Conservation (phyloP, 2,797 vertebrate genomes). For the Brachyrhaphis roseni region DNA sequence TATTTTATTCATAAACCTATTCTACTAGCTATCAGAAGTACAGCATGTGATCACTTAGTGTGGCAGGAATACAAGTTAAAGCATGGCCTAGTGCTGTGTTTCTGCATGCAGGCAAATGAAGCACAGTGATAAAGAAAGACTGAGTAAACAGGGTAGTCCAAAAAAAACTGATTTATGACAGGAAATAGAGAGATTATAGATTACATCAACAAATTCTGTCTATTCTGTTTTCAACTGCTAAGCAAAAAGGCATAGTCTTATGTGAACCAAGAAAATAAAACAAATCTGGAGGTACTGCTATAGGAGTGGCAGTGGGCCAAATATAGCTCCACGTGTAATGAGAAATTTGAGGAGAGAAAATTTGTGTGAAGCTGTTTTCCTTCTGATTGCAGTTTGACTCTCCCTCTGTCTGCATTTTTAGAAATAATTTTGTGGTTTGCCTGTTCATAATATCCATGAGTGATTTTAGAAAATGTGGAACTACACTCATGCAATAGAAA, state of each 20-base stretch:
- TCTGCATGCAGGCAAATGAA: background rate
- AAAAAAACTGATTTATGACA: background rate
- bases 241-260: background rate
- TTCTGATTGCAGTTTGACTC: background rate
- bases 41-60: background rate
- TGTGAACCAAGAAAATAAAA: background rate
- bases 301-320: background rate
- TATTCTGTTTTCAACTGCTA: background rate
- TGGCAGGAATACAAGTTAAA: too few species aligned
- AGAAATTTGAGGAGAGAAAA: background rate
- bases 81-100: background rate
- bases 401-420: constrained; percentile 1
- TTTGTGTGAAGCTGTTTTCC: background rate
- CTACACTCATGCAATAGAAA: background rate
- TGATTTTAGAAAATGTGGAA: background rate
- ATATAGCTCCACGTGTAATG: background rate
- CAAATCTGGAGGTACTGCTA: background rate
- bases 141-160: background rate
- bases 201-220: background rate
- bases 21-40: background rate
- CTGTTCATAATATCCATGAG: background rate
- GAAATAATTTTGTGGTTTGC: background rate
- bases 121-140: background rate
- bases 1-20: background rate
- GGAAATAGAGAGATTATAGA: background rate